These are phyloP conservation scores for Brachirus orientalis DNA, from an alignment of 2,113 vertebrate genomes.

Conservation along the genomic window DNA sequence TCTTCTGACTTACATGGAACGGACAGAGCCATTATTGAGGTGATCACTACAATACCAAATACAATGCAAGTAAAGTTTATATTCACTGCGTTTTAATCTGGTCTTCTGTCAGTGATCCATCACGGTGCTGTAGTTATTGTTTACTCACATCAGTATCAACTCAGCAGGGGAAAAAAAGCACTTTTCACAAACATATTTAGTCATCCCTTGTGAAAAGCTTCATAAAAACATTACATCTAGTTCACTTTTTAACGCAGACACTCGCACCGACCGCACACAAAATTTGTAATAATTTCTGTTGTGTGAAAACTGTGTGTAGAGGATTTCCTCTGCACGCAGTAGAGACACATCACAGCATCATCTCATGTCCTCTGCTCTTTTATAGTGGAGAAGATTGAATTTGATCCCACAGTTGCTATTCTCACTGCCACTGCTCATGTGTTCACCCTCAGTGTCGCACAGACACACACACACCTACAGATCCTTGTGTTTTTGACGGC, in stretches of 20 bases:
- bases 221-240: too few relatives aligned
- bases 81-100: too few relatives aligned
- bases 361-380: constrained; percentile 32
- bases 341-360: constrained; percentile 16
- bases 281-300: constrained; percentile 33
- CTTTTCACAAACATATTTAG: too few relatives aligned
- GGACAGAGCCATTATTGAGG: too few relatives aligned
- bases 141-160: too few relatives aligned
- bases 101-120: background rate
- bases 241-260: constrained; percentile 8
- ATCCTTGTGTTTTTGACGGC: constrained; percentile 44
- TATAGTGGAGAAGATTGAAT: constrained; percentile 29
- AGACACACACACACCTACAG: constrained; percentile 1
- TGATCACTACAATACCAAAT: too few relatives aligned
- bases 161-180: too few relatives aligned
- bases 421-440: constrained; percentile 5
- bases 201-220: background rate
- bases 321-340: too few relatives aligned
- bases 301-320: constrained; percentile 22
- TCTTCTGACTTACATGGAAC: too few relatives aligned
- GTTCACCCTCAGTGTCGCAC: constrained; percentile 26
- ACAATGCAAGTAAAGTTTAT: too few relatives aligned
- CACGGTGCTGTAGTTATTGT: background rate
- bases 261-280: constrained; percentile 3
- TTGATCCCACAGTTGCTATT: constrained; percentile 29